phyloP scores from a whole-genome alignment of 1,140 invertebrate species.

The Papilio polyxenes region DNA sequence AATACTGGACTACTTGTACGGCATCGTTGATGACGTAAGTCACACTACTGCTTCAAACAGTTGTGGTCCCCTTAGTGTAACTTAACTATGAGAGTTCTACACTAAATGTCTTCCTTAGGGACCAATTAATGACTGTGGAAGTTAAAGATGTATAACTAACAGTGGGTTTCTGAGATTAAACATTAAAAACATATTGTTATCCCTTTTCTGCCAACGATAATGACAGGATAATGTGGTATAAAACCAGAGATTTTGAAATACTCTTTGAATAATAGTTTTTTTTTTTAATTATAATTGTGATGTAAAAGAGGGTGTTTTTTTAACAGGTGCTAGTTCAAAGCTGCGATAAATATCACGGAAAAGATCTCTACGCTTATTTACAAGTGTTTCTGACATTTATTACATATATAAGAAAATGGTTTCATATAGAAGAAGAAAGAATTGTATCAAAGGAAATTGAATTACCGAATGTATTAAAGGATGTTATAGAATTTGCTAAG shows the following conservation, averaged over 20 bases:
- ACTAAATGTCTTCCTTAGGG: too few relatives aligned
- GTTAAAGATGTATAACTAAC: too few relatives aligned
- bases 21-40: conserved; percentile 83
- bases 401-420: conserved; percentile 81
- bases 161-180: too few relatives aligned
- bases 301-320: background rate
- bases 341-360: conserved; percentile 80
- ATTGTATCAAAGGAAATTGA: background rate
- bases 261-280: conserved; percentile 12
- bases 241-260: background rate
- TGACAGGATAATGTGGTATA: too few relatives aligned
- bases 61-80: too few relatives aligned
- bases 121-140: too few relatives aligned
- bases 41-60: background rate
- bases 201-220: too few relatives aligned
- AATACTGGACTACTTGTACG: conserved; percentile 82
- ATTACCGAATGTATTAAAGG: conserved; percentile 54
- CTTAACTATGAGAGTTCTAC: too few relatives aligned
- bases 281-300: background rate
- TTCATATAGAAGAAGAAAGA: conserved; percentile 43
- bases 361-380: conserved; percentile 81
- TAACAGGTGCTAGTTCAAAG: conserved; percentile 82
- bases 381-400: conserved; percentile 85
- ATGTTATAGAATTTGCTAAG: conserved; percentile 57
- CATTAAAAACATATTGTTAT: too few relatives aligned